Conservation (phyloP, 23 tunicate species). For the Oikopleura albicans region DNA sequence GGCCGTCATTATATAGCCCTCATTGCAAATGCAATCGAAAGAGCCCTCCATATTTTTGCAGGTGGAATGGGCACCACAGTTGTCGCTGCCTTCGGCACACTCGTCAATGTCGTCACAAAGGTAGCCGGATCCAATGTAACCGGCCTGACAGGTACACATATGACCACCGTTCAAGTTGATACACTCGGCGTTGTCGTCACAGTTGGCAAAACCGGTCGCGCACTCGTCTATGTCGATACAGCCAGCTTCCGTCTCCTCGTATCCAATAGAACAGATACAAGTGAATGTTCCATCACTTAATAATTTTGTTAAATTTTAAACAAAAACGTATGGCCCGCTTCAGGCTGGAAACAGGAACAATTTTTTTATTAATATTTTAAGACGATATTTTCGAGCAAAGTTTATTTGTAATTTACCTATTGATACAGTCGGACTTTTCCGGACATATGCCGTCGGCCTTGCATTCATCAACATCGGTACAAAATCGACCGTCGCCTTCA, state of each 20-base stretch:
- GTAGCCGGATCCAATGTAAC: slow-evolving; percentile 31
- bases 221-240: slow-evolving; percentile 38
- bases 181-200: slow-evolving; percentile 28
- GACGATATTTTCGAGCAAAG: no score
- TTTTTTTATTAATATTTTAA: no score
- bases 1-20: background rate
- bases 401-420: background rate
- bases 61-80: background rate
- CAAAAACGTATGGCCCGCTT: no score
- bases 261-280: background rate
- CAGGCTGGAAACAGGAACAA: no score
- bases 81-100: slow-evolving; percentile 14
- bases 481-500: slow-evolving; percentile 24
- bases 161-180: slow-evolving; percentile 22
- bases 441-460: slow-evolving; percentile 19
- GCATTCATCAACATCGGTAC: slow-evolving; percentile 36
- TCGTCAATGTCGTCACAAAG: slow-evolving; percentile 23
- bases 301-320: no score
- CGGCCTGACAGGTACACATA: slow-evolving; percentile 27
- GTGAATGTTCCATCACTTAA: background rate
- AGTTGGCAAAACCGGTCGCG: background rate
- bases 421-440: background rate
- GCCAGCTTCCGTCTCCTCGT: background rate
- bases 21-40: background rate
- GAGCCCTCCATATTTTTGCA: background rate